These are phyloP conservation scores for Acanthochromis polyacanthus DNA, from an alignment of 2,113 vertebrate species.

Conservation along the genomic window DNA sequence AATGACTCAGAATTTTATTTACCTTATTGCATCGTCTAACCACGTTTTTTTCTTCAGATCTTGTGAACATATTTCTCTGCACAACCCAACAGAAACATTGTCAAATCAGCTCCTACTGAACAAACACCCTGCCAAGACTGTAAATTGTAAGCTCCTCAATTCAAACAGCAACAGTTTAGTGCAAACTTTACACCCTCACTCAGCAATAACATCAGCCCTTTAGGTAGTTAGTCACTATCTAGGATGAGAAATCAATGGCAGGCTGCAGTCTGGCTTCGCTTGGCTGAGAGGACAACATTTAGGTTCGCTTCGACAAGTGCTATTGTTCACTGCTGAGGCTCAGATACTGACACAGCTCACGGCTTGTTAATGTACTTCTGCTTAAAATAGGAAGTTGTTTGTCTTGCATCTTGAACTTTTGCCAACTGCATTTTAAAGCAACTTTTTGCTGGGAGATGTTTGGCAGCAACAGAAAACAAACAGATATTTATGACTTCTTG, in stretches of 20 bases:
- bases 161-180: conserved; percentile 50
- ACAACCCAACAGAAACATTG: neutral
- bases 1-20: neutral
- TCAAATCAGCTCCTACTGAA: conserved; percentile 9
- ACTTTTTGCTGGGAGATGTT: neutral
- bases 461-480: neutral
- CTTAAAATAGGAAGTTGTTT: conserved; percentile 13
- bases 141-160: conserved; percentile 49
- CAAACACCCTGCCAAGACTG: conserved; percentile 31
- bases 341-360: conserved; percentile 10
- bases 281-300: conserved; percentile 49
- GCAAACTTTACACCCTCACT: conserved; percentile 60
- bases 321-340: conserved; percentile 21
- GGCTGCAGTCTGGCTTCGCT: conserved; percentile 55
- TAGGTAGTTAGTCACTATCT: conserved; percentile 57
- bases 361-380: conserved; percentile 39
- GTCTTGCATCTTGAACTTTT: conserved; percentile 13
- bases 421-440: neutral
- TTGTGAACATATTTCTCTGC: neutral
- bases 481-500: neutral
- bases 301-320: conserved; percentile 9
- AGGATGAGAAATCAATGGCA: conserved; percentile 72
- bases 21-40: neutral
- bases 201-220: conserved; percentile 65
- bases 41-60: neutral